Conservation (phyloP, 2,888 invertebrate species). For the Poecilus cupreus region DNA sequence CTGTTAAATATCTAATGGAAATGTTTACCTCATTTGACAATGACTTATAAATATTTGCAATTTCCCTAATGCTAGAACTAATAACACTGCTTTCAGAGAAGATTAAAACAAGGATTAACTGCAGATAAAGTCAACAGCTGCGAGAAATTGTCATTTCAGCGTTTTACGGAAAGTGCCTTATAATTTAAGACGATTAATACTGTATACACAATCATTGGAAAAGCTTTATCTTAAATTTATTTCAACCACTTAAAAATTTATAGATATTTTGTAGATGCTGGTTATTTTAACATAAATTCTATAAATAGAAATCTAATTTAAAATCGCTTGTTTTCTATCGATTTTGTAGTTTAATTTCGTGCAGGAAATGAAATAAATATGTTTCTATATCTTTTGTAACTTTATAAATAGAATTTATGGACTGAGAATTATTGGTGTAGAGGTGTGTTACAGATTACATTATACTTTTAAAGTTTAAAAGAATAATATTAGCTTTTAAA, state of each 20-base stretch:
- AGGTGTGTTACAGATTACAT: not conserved
- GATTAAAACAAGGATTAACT: not conserved
- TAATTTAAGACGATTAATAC: not conserved
- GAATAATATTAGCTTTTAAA: not conserved
- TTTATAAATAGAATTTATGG: no score
- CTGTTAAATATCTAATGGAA: not conserved
- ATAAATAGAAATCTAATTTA: not conserved
- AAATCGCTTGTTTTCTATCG: not conserved
- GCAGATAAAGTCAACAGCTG: not conserved
- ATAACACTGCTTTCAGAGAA: not conserved
- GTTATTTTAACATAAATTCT: not conserved
- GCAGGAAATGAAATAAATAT: slow-evolving; percentile 8
- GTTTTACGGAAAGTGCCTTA: not conserved
- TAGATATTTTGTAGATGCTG: no score
- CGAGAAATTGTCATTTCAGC: not conserved
- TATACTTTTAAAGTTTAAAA: not conserved
- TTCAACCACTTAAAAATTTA: no score
- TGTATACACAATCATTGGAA: no score
- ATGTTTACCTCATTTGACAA: not conserved
- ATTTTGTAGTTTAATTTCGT: slow-evolving; percentile 13
- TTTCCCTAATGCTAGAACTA: not conserved
- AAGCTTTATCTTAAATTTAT: no score
- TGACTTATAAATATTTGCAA: not conserved
- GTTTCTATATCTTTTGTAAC: not conserved
- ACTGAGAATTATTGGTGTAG: no score